These are phyloP conservation scores for Tiliqua scincoides DNA, from an alignment of 2,113 vertebrate species.

Conservation along the genomic window DNA sequence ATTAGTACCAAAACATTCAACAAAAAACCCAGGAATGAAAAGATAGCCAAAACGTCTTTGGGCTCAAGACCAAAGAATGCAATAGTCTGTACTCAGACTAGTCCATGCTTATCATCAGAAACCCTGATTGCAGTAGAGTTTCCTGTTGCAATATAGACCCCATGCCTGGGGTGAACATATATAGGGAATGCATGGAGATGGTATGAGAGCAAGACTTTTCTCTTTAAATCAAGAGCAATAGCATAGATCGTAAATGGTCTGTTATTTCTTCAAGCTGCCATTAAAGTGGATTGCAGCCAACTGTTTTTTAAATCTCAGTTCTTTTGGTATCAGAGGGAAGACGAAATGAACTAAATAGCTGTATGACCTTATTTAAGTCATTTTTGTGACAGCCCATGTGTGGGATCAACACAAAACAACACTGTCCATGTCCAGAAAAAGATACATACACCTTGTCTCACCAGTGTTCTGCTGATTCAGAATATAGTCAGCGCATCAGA, in stretches of 20 bases:
- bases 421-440: background rate
- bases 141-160: too few species aligned
- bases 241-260: background rate
- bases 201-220: background rate
- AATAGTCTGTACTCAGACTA: too few species aligned
- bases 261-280: background rate
- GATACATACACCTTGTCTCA: background rate
- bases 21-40: too few species aligned
- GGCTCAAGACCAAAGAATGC: too few species aligned
- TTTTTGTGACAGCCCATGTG: background rate
- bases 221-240: background rate
- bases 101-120: too few species aligned
- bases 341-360: conserved; percentile 3
- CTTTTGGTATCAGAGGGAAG: background rate
- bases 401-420: background rate
- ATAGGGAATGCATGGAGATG: too few species aligned
- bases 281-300: conserved; percentile 2
- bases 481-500: background rate
- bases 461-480: background rate
- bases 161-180: too few species aligned
- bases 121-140: too few species aligned
- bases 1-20: too few species aligned
- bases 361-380: background rate
- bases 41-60: too few species aligned
- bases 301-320: background rate